Base-by-base conservation (phyloP, 1,140 invertebrate species). In the Arctopsyche grandis region DNA sequence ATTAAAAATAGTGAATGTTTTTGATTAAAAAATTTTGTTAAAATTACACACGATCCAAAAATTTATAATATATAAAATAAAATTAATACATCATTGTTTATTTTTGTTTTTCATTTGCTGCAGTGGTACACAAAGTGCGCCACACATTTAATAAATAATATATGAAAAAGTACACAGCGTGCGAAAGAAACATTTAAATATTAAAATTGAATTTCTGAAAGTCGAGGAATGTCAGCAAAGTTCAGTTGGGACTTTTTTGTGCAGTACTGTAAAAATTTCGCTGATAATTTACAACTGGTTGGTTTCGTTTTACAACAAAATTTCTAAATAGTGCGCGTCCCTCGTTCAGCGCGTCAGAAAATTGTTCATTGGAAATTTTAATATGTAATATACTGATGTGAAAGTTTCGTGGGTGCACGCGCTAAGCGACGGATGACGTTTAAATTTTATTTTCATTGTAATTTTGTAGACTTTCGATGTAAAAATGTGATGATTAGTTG, bases 271-370 rank as follows among this genome's bases (percentile, higher is more conserved):
- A 82, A 82, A 81, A 82, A 58, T 60, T 82, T 82, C 73, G 81
- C 79, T 56, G 81, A 82, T 69, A 82, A 82, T 71, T 75, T 82
- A 69, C 81, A 82, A 79, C 77, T 80, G 81, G 81, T 82, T 82
- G 16, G 81, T 82, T 73, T 48, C 29, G 10, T 78, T 60, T 52
- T 52, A 63, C n/a, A 69, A 29, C 46, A 56, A 73, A 43, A 66
- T 21, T 78, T 52, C 21, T 46, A 71, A 60, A 60, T 19, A 16
- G 56, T 60, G 21, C 56, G 56, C 21, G 16, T 60, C 56, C 56
- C 16, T 60, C 56, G 56, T 60, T 60, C 56, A 60, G 56, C 56
- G 56, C 21, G 56, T 21, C 16, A 5, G 56, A 38, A 38, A 38
- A 38, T 38, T 38, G 7, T 4, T 7, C 29, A 38, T 38, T 7